Evolutionary conservation across 2,797 vertebrate species (phyloP).

Genomic region (Channallabes apus): DNA sequence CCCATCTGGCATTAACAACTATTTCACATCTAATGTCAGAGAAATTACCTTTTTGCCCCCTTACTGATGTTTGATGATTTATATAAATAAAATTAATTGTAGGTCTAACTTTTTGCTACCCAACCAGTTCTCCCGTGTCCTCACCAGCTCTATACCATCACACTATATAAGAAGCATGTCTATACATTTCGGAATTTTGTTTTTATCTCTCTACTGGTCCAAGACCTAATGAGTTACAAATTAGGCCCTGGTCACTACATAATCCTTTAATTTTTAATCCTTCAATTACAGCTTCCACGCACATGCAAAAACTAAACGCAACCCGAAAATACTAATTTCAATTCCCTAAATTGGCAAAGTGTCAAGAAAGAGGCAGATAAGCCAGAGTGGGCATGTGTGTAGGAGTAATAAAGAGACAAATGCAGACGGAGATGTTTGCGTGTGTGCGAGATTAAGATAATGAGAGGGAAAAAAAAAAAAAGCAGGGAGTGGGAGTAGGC

Average conservation of each 20-base stretch:
- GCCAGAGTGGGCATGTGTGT: slow-evolving; percentile 39
- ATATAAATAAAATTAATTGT: too few relatives aligned
- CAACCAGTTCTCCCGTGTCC: neutral
- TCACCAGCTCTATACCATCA: neutral
- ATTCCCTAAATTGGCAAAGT: slow-evolving; percentile 17
- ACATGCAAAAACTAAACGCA: neutral
- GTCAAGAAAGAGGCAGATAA: slow-evolving; percentile 4
- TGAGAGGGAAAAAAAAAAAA: slow-evolving; percentile 2
- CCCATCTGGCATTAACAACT: too few relatives aligned
- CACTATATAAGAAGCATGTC: neutral
- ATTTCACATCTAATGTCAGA: too few relatives aligned
- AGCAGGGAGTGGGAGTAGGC: slow-evolving; percentile 39
- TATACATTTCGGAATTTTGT: neutral
- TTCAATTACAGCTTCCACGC: slow-evolving; percentile 6
- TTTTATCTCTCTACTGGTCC: neutral
- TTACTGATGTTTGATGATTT: too few relatives aligned
- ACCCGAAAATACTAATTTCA: neutral
- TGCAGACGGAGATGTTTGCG: slow-evolving; percentile 32
- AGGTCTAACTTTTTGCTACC: neutral
- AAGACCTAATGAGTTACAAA: neutral
- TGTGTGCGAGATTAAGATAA: slow-evolving; percentile 36
- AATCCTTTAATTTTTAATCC: neutral
- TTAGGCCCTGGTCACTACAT: neutral
- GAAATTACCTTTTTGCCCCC: too few relatives aligned
- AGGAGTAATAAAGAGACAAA: slow-evolving; percentile 42